Percentiles rank a stretch among this genome's conserved stretches.
Conservation (phyloP, 2,113 vertebrate genomes). For the Scatophagus argus region DNA sequence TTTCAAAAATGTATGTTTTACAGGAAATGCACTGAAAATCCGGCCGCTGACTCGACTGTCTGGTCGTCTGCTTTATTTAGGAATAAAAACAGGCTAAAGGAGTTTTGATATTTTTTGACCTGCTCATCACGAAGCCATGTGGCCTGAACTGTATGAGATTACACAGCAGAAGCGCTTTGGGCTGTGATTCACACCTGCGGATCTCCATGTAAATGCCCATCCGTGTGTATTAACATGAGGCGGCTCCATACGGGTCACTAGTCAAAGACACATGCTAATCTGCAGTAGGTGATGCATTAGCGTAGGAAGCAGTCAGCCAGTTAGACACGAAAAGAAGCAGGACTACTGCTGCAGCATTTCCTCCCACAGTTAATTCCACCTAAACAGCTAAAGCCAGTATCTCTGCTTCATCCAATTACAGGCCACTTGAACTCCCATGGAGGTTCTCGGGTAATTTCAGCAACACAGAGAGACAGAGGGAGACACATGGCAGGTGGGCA, state of each 20-base stretch:
- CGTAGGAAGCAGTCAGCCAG: slow-evolving; percentile 12
- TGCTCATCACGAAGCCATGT: neutral
- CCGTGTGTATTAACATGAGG: slow-evolving; percentile 29
- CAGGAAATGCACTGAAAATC: no score
- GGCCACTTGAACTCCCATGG: slow-evolving; percentile 33
- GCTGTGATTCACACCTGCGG: slow-evolving; percentile 33
- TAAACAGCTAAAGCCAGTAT: slow-evolving; percentile 73
- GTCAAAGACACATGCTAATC: slow-evolving; percentile 33
- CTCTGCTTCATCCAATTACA: slow-evolving; percentile 77
- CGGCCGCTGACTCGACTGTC: slow-evolving; percentile 7
- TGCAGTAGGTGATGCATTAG: slow-evolving; percentile 16
- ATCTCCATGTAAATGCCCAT: slow-evolving; percentile 18
- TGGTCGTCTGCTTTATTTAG: slow-evolving; percentile 34
- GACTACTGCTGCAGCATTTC: slow-evolving; percentile 29
- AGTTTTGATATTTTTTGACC: slow-evolving; percentile 18
- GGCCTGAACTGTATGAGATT: no score
- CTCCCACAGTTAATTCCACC: slow-evolving; percentile 60
- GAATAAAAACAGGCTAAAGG: slow-evolving; percentile 2
- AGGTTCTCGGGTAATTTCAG: slow-evolving; percentile 44
- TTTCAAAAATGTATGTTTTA: no score
- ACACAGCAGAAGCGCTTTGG: slow-evolving; percentile 18
- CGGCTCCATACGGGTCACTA: slow-evolving; percentile 31
- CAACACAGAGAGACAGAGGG: neutral
- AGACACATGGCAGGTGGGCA: neutral
- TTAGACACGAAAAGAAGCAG: slow-evolving; percentile 4